These are phyloP conservation scores for Lepus americanus DNA, from an alignment of 2,113 vertebrate genomes.

Conservation along the genomic window DNA sequence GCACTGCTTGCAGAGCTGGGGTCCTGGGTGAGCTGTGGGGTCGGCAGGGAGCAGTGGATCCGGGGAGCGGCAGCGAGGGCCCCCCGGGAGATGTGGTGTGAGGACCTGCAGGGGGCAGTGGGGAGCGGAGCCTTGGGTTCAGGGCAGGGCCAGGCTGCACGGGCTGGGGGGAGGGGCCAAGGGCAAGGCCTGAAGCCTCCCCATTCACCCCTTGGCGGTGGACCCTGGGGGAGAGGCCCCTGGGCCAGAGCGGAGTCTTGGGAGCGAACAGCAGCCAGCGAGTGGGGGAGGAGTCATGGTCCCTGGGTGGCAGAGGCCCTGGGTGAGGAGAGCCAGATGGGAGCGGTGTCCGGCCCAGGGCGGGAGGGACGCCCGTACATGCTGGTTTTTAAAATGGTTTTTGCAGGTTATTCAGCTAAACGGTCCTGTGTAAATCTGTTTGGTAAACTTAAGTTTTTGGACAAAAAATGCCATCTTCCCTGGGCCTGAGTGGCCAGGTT, in stretches of 20 bases:
- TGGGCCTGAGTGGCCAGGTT: neutral
- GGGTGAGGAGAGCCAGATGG: neutral
- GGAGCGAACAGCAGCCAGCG: neutral
- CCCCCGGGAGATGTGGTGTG: neutral
- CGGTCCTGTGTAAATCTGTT: slow-evolving; percentile 49
- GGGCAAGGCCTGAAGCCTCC: neutral
- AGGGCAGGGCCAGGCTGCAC: neutral
- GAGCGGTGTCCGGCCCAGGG: neutral
- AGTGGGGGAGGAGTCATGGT: neutral
- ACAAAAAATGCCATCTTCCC: neutral
- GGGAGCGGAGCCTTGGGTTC: neutral
- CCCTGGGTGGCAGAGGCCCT: neutral
- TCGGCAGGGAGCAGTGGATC: neutral
- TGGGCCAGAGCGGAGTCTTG: neutral
- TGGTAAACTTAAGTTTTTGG: slow-evolving; percentile 59
- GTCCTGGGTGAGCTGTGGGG: neutral
- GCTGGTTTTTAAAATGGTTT: slow-evolving; percentile 35
- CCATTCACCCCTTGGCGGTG: neutral
- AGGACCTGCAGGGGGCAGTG: neutral
- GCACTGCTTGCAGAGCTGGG: neutral
- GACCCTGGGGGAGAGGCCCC: neutral
- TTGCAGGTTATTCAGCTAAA: slow-evolving; percentile 61
- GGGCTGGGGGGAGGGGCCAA: neutral
- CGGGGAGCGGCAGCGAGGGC: neutral
- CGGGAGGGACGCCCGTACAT: neutral